Evolutionary conservation across 2,888 invertebrate genomes (phyloP).

Genomic region (Phoenoteleia sp.): DNA sequence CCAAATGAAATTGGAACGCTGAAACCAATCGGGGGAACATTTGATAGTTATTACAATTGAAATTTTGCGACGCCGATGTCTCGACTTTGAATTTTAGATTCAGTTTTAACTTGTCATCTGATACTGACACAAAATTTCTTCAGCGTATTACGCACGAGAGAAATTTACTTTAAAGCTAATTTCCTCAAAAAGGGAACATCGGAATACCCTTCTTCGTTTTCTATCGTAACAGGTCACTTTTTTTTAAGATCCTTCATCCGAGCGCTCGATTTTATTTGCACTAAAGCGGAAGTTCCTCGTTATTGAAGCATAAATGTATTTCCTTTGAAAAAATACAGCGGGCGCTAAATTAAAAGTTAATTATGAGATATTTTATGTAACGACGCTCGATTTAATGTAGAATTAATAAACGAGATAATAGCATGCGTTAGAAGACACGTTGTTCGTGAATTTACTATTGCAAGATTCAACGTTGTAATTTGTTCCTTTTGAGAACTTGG

Average conservation of each 20-base stretch:
- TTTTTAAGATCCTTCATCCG: slow-evolving; percentile 41
- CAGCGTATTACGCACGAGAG: slow-evolving; percentile 42
- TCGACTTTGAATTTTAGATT: slow-evolving; percentile 12
- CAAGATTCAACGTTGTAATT: no score
- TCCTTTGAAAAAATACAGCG: slow-evolving; percentile 37
- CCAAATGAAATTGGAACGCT: no score
- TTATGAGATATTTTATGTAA: no score
- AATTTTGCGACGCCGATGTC: background rate
- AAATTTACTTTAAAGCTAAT: slow-evolving; percentile 60
- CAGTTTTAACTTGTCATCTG: slow-evolving; percentile 28
- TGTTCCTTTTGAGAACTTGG: no score
- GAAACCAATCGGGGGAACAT: no score
- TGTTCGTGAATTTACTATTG: no score
- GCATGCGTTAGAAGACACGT: no score
- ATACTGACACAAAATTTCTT: slow-evolving; percentile 41
- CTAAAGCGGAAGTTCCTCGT: slow-evolving; percentile 37
- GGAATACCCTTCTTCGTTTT: slow-evolving; percentile 51
- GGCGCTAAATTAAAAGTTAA: background rate
- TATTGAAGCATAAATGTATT: slow-evolving; percentile 40
- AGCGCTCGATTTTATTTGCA: slow-evolving; percentile 46
- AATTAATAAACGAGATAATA: no score
- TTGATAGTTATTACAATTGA: background rate
- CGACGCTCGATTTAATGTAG: no score
- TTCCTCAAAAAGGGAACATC: slow-evolving; percentile 48
- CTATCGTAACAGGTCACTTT: slow-evolving; percentile 35